These are phyloP conservation scores for Geotrypetes seraphini DNA, from an alignment of 2,797 vertebrate genomes.

Conservation along the genomic window DNA sequence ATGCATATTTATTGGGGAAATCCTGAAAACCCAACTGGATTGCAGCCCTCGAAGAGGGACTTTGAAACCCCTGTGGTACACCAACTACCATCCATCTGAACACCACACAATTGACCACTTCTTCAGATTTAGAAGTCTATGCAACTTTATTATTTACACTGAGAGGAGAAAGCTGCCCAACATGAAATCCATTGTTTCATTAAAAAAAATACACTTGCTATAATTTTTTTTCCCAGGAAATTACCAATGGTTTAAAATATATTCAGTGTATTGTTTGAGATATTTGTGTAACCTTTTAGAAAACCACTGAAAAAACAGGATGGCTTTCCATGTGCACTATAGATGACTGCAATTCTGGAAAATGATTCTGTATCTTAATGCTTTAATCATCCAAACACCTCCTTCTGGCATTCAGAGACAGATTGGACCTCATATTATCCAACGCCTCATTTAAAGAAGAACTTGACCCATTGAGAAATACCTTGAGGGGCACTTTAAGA, in stretches of 20 bases:
- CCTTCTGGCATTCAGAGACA: not conserved
- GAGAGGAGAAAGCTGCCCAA: no score
- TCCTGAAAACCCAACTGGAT: no score
- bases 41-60: no score
- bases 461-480: not conserved
- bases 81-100: no score
- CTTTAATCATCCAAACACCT: constrained; percentile 4
- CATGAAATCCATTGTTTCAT: constrained; percentile 16
- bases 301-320: constrained; percentile 4
- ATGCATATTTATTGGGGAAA: no score
- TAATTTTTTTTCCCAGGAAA: constrained; percentile 34
- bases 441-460: constrained; percentile 3
- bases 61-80: no score
- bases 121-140: no score
- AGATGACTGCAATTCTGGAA: constrained; percentile 16
- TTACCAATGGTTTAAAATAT: constrained; percentile 19
- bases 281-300: constrained; percentile 33
- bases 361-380: constrained; percentile 1
- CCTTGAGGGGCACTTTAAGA: no score
- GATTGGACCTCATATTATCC: not conserved
- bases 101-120: no score
- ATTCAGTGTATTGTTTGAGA: constrained; percentile 29
- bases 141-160: no score
- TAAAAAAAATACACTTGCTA: constrained; percentile 24
- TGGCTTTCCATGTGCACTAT: constrained; percentile 12